Evolutionary conservation across 2,888 invertebrate genomes (phyloP).

Genomic region (Nasonovia ribisnigri): DNA sequence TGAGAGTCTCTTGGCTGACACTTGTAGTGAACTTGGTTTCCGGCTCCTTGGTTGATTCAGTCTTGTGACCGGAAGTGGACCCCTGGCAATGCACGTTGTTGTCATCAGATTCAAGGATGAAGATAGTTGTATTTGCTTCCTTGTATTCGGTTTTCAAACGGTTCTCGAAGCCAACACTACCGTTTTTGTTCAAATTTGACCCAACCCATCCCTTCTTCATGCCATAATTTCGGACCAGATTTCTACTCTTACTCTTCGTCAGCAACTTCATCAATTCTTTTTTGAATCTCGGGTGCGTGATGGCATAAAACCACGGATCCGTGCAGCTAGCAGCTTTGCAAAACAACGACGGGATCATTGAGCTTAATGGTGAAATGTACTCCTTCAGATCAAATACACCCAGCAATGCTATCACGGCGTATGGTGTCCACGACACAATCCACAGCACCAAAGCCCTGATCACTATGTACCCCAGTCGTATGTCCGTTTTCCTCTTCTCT

Average conservation of each 20-base stretch:
- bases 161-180: background rate
- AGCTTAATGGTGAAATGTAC: conserved; percentile 78
- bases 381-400: conserved; percentile 79
- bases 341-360: conserved; percentile 84
- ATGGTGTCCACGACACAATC: conserved; percentile 87
- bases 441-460: conserved; percentile 80
- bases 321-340: conserved; percentile 86
- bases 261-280: conserved; percentile 74
- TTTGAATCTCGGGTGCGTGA: conserved; percentile 83
- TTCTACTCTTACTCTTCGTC: conserved; percentile 68
- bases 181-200: conserved; percentile 39
- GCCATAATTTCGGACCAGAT: conserved; percentile 70
- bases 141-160: conserved; percentile 71
- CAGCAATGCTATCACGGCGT: conserved; percentile 81
- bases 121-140: conserved; percentile 74
- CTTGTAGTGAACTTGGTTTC: conserved; percentile 44
- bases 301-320: conserved; percentile 84
- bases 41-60: conserved; percentile 43
- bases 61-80: conserved; percentile 40
- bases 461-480: conserved; percentile 73
- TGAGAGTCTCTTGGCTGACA: conserved; percentile 43
- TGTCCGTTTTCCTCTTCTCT: conserved; percentile 79
- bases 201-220: conserved; percentile 66
- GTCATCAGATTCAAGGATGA: conserved; percentile 72
- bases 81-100: background rate